Evolutionary conservation across 2,113 vertebrate genomes (phyloP), one percentile per base, ranked within the genome.

Genomic region (Paracanthobrama guichenoti): DNA sequence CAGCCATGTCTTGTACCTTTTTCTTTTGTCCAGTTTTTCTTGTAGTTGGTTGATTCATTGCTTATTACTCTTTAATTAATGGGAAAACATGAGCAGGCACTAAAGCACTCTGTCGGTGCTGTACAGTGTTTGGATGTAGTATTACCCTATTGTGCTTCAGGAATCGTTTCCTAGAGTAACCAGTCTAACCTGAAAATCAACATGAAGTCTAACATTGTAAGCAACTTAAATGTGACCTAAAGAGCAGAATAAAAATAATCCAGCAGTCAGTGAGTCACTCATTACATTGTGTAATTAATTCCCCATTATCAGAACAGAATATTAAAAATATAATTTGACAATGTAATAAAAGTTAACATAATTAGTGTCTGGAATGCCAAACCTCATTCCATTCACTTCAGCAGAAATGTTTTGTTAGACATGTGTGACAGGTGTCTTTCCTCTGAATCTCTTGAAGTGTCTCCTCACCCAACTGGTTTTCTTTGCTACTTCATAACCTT

Each of bases 381-480:
- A 26, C 24, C 55, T 50, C 60, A 74, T n/a, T n/a, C 28, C 67
- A 35, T 84, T n/a, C n/a, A n/a, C n/a, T 73, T 86, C 67, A 46
- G 42, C 14, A 39, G 12, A 80, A 35, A 11, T 7, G 26, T 66
- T 10, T 57, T 62, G 24, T 31, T 0, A 14, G 2, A 14, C 26
- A 22, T 31, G 11, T 31, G n/a, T 73, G 28, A 50, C 71, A 60
- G 79, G 48, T 71, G 22, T 50, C 16, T 26, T 71, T 62, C 20
- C 26, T 76, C 42, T 5, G 67, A 60, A 26, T 16, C 64, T 22
- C 22, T 69, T 71, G 13, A 72, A 44, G 11, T 66, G 22, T 46
- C 48, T 79, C 20, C 16, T 79, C 35, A 31, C 59, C 14, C 12
- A 50, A 39, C 72, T 64, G 62, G 73, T 77, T 83, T 83, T 46